phyloP scores from a whole-genome alignment of 2,113 vertebrate species.

The Apeltes quadracus region DNA sequence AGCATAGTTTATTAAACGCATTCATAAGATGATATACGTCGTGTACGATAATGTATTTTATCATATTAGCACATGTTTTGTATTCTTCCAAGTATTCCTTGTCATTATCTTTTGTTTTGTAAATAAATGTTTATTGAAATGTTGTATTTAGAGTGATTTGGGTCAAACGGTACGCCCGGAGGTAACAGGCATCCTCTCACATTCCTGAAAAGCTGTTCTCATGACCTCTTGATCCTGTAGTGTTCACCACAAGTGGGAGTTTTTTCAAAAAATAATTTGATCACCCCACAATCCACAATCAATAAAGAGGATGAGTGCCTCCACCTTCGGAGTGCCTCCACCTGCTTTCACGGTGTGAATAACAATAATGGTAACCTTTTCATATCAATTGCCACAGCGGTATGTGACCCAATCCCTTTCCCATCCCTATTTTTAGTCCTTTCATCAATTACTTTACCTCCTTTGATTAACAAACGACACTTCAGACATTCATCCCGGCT shows the following conservation, averaged over 20 bases:
- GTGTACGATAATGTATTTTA: conserved; percentile 79
- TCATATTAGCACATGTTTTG: conserved; percentile 77
- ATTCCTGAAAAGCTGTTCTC: conserved; percentile 66
- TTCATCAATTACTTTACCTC: conserved; percentile 15
- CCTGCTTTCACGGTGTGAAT: conserved; percentile 44
- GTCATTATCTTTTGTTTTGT: conserved; percentile 77
- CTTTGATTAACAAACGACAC: conserved; percentile 66
- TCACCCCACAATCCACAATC: conserved; percentile 26
- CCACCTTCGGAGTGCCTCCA: conserved; percentile 23
- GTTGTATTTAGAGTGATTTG: conserved; percentile 15
- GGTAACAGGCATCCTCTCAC: conserved; percentile 29
- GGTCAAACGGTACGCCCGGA: not conserved
- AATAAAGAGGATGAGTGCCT: conserved; percentile 50
- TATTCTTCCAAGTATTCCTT: conserved; percentile 69
- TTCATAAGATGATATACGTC: conserved; percentile 66
- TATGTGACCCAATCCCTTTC: conserved; percentile 20
- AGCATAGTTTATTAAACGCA: conserved; percentile 72
- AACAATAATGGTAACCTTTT: conserved; percentile 55
- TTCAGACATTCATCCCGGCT: conserved; percentile 35
- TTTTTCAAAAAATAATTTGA: not conserved
- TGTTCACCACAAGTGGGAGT: conserved; percentile 26
- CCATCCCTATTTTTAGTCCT: conserved; percentile 52
- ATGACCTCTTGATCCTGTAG: conserved; percentile 57
- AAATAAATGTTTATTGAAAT: conserved; percentile 82
- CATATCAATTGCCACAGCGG: conserved; percentile 34